phyloP scores from a whole-genome alignment of 2,113 vertebrate genomes.

The Irena cyanogastra region DNA sequence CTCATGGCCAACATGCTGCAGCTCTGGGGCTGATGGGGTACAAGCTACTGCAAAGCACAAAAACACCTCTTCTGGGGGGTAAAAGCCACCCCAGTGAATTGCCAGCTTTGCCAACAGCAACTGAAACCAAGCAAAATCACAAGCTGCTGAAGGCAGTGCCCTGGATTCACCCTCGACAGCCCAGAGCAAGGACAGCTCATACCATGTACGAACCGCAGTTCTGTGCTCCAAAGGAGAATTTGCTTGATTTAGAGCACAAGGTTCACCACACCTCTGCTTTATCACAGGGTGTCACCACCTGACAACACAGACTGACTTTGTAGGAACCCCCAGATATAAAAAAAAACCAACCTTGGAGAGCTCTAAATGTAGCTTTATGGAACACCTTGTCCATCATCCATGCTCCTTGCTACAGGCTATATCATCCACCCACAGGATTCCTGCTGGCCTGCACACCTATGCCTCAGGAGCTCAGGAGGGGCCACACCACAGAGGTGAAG shows the following conservation, averaged over 20 bases:
- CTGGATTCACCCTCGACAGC: not conserved
- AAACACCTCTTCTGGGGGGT: not conserved
- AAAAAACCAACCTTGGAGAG: not conserved
- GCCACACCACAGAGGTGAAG: not conserved
- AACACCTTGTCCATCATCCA: not conserved
- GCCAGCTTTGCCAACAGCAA: not conserved
- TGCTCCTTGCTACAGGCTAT: not conserved
- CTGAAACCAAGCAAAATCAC: not conserved
- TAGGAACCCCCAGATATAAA: not conserved
- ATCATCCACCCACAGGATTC: not conserved
- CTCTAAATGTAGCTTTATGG: not conserved
- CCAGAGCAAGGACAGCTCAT: not conserved
- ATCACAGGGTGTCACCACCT: not conserved
- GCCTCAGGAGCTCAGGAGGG: not conserved
- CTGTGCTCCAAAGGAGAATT: not conserved
- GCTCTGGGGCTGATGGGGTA: not conserved
- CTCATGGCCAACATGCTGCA: accelerated
- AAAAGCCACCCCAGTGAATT: not conserved
- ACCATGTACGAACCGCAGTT: accelerated
- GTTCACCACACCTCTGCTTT: not conserved
- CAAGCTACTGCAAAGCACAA: not conserved
- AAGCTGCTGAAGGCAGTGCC: not conserved
- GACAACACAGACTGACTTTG: not conserved
- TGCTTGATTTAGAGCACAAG: not conserved
- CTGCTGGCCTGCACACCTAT: not conserved